These are phyloP conservation scores for Myrmecobius fasciatus DNA, from an alignment of 2,113 vertebrate genomes.

Conservation along the genomic window DNA sequence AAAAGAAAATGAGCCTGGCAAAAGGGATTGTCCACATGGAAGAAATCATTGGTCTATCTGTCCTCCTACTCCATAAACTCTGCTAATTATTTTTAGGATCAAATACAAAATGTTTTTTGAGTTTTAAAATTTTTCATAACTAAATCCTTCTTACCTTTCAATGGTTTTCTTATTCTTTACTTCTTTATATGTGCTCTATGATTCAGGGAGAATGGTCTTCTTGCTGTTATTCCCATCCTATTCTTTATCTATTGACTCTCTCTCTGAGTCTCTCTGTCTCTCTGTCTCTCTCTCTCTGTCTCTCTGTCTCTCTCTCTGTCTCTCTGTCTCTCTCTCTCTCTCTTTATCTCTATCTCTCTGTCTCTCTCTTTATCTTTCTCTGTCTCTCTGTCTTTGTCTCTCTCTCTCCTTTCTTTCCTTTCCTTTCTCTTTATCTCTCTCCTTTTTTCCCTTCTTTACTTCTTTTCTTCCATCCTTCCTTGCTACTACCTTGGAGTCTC, in stretches of 20 bases:
- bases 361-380: no score
- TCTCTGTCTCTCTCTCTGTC: no score
- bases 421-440: no score
- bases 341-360: no score
- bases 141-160: background rate
- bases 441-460: no score
- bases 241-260: background rate
- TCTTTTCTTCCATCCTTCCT: background rate
- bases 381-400: no score
- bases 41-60: background rate
- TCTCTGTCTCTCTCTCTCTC: no score
- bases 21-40: background rate
- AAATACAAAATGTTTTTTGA: background rate
- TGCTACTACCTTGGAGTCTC: background rate
- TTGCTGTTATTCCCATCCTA: background rate
- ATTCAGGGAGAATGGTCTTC: background rate
- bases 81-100: background rate
- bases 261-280: no score
- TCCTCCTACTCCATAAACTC: background rate
- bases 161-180: background rate
- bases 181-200: background rate
- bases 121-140: background rate
- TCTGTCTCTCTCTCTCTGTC: no score
- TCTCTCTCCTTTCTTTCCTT: no score
- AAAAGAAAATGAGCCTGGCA: background rate